Evolutionary conservation across 2,113 vertebrate species (phyloP).

Genomic region (Erythrolamprus reginae): DNA sequence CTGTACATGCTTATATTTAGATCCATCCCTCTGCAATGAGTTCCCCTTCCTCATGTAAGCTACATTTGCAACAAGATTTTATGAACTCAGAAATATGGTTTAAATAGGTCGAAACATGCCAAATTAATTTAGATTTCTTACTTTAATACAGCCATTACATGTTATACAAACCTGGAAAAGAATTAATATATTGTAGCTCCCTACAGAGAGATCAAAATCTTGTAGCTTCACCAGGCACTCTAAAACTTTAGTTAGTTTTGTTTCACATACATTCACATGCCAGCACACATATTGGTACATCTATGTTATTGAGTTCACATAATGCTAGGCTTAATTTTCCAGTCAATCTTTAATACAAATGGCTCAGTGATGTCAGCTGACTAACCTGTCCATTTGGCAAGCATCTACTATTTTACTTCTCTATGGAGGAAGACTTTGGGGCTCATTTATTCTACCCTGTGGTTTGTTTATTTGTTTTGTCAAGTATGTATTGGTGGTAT

Average conservation of each 20-base stretch:
- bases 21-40: neutral
- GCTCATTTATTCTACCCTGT: neutral
- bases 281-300: neutral
- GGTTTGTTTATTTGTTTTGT: too few species aligned
- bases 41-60: neutral
- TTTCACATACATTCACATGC: neutral
- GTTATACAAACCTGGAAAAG: neutral
- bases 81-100: neutral
- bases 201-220: neutral
- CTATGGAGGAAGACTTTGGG: neutral
- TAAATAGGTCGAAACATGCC: neutral
- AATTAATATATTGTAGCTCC: neutral
- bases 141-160: neutral
- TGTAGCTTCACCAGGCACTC: neutral
- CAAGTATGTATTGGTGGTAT: too few species aligned
- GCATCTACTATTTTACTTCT: neutral
- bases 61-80: neutral
- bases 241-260: neutral
- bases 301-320: neutral
- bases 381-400: neutral
- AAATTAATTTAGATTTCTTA: neutral
- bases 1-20: neutral
- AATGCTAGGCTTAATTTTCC: neutral
- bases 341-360: neutral
- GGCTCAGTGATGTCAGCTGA: neutral